Evolutionary conservation across 1,140 invertebrate genomes (phyloP), one percentile per base, ranked within the genome.

Genomic region (Lucilia sericata): DNA sequence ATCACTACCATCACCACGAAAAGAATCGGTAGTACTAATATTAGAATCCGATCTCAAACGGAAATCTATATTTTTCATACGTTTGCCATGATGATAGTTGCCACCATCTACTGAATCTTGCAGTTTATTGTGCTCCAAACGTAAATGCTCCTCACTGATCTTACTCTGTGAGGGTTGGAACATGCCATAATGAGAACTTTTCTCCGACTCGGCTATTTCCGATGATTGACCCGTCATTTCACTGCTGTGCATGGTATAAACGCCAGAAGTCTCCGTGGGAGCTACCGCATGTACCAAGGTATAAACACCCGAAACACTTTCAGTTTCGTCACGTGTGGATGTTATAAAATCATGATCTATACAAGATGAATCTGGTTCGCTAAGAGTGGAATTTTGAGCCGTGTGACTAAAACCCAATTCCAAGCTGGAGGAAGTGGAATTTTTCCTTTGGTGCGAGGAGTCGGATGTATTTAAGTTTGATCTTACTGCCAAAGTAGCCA

Each of bases 1-100:
- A 90, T 97, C 96, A 87, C 95, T 96, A 2, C 96, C 96, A 87
- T 97, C 96, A n/a, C 96, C 96, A 42, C 95, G 94, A 87, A 96
- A 97, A 84, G 95, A 96, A 21, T 93, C 94, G 10, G 93, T 93
- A 42, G 93, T 94, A 88, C 95, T 96, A 0, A 96, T 93, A 85
- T 95, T 95, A 13, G 95, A 96, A 86, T 96, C 96, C 34, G 95
- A 95, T 14, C 96, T 92, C 86, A 93, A 91, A 55, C 94, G 91
- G 86, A 94, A 94, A 49, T 83, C 84, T 80, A 70, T 84, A 25
- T 76, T 86, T 55, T 42, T 82, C 47, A 83, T 55, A 74, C 81
- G 80, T 75, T 82, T 82, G 0, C 47, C 81, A 25, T 51, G 84
- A 25, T 51, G 84, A 19, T 82, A 82, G 49, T 36, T 84, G 82